Evolutionary conservation across 2,113 vertebrate species (phyloP).

Genomic region (Smithornis capensis): DNA sequence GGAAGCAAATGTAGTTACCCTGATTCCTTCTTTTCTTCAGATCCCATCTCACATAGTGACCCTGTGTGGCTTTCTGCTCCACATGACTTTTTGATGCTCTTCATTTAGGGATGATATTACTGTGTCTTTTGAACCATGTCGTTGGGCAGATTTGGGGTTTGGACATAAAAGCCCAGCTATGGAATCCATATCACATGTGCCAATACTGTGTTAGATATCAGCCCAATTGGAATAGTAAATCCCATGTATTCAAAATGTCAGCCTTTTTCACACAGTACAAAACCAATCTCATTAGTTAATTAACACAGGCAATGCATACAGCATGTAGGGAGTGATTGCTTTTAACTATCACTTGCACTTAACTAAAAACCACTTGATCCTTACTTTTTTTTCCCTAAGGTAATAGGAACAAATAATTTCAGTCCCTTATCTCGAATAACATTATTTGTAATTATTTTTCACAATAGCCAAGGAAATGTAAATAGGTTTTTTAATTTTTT

Average conservation of each 20-base stretch:
- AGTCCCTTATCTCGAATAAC: neutral
- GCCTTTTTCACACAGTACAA: neutral
- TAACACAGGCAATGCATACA: neutral
- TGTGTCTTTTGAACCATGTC: neutral
- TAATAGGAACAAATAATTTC: neutral
- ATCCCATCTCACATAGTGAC: neutral
- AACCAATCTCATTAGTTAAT: neutral
- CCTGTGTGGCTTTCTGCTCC: neutral
- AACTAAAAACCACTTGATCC: neutral
- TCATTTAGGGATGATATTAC: neutral
- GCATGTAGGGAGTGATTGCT: neutral
- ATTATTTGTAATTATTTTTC: neutral
- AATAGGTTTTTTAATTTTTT: neutral
- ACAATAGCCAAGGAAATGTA: neutral
- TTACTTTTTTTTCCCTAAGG: neutral
- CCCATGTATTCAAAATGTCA: neutral
- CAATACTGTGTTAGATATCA: neutral
- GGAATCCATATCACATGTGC: neutral
- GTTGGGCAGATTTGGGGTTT: neutral
- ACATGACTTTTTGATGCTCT: neutral
- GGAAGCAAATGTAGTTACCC: neutral
- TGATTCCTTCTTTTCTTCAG: neutral
- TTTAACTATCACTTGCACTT: neutral
- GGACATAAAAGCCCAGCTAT: neutral
- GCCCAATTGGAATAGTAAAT: neutral